Evolutionary conservation across 1,140 invertebrate species (phyloP).

Genomic region (Heliconius melpomene): DNA sequence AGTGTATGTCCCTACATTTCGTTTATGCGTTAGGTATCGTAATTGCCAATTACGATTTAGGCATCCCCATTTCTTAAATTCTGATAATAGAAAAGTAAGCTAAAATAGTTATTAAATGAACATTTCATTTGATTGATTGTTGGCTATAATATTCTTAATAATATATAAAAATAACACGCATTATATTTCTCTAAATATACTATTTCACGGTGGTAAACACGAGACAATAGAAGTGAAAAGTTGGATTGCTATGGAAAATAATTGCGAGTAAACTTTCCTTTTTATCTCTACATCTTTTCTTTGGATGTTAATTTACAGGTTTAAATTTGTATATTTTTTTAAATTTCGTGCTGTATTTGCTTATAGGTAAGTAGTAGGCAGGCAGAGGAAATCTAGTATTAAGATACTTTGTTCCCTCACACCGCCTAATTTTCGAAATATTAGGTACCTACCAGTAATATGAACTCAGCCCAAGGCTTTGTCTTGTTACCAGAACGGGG

Average conservation of each 20-base stretch:
- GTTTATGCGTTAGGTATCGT: neutral
- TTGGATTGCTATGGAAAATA: conserved; percentile 56
- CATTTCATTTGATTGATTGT: neutral
- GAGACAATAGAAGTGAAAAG: conserved; percentile 74
- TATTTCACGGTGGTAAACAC: conserved; percentile 61
- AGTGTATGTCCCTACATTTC: neutral
- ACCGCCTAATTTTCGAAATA: no score
- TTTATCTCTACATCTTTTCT: conserved; percentile 40
- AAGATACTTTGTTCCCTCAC: no score
- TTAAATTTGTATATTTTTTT: neutral
- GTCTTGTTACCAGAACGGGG: no score
- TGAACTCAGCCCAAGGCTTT: no score
- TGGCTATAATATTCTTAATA: neutral
- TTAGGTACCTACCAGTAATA: no score
- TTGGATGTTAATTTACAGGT: neutral
- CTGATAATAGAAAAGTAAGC: neutral
- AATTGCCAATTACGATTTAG: neutral
- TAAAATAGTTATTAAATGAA: neutral
- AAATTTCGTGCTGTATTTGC: no score
- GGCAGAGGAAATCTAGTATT: no score
- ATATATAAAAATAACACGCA: neutral
- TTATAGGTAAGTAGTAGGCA: no score
- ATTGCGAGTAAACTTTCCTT: conserved; percentile 63
- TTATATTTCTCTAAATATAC: conserved; percentile 27
- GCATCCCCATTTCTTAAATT: neutral